phyloP scores from a whole-genome alignment of 2,797 vertebrate genomes.

The Pseudochromis fuscus region DNA sequence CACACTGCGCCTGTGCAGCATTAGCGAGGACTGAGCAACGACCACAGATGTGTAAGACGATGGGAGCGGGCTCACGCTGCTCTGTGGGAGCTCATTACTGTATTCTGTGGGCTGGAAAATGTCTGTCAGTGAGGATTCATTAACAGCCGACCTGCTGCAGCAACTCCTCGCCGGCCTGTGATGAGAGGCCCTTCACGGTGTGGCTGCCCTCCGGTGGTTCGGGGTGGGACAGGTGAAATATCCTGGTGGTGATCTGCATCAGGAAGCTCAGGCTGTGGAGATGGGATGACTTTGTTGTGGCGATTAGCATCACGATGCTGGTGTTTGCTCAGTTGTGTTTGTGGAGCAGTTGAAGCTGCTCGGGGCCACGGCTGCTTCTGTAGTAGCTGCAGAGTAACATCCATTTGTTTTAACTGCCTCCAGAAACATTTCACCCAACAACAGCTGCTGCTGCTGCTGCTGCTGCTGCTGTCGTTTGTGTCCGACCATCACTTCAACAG shows the following conservation, averaged over 20 bases:
- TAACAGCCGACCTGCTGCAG: constrained; percentile 73
- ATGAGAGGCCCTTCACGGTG: constrained; percentile 59
- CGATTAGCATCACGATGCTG: constrained; percentile 23
- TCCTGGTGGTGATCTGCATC: constrained; percentile 43
- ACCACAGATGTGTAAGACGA: constrained; percentile 47
- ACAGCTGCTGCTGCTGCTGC: too few species aligned
- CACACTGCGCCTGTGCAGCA: background rate
- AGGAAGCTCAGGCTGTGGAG: background rate
- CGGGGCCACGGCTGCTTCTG: too few species aligned
- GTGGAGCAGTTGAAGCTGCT: background rate
- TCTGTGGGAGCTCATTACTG: constrained; percentile 82
- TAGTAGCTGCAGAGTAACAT: constrained; percentile 5
- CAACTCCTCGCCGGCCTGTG: constrained; percentile 50
- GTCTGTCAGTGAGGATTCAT: constrained; percentile 78
- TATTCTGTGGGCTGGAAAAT: constrained; percentile 79
- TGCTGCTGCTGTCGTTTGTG: too few species aligned
- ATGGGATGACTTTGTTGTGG: constrained; percentile 21
- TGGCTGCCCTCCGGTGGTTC: constrained; percentile 29
- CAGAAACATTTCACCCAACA: background rate
- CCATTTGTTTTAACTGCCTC: constrained; percentile 2
- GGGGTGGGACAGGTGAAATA: constrained; percentile 55
- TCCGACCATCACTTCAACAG: background rate
- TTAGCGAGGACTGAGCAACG: constrained; percentile 22
- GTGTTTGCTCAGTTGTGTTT: constrained; percentile 18
- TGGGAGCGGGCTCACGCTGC: constrained; percentile 32